phyloP scores from a whole-genome alignment of 2,113 vertebrate genomes.

The Rhabdornis inornatus region DNA sequence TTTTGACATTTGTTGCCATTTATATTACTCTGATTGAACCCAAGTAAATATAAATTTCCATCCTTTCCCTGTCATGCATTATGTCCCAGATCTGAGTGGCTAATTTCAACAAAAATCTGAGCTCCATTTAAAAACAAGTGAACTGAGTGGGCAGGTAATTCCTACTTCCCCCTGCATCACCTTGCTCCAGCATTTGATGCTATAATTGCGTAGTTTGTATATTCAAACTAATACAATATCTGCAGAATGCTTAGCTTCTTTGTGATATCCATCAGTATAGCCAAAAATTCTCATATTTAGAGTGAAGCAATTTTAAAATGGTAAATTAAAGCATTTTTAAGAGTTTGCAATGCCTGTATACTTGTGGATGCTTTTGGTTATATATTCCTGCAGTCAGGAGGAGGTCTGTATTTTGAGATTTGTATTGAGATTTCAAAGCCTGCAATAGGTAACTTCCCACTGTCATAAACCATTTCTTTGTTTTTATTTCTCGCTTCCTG shows the following conservation, averaged over 20 bases:
- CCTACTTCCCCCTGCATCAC: background rate
- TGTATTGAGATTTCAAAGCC: background rate
- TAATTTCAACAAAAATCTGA: background rate
- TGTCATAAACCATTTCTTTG: background rate
- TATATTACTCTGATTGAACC: background rate
- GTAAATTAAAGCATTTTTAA: background rate
- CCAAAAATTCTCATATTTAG: background rate
- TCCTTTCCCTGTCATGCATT: background rate
- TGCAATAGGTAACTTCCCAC: background rate
- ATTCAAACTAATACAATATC: background rate
- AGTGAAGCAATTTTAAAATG: background rate
- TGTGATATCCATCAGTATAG: background rate
- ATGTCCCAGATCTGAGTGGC: background rate
- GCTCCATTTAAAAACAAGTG: background rate
- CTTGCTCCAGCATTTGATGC: background rate
- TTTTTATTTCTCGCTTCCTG: background rate
- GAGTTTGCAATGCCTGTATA: background rate
- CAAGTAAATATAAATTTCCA: background rate
- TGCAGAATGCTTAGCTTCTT: background rate
- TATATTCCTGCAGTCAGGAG: background rate
- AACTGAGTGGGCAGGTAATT: background rate
- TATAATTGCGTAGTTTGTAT: background rate
- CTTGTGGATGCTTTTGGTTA: background rate
- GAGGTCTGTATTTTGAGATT: background rate
- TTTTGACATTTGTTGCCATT: background rate